These are phyloP conservation scores for Sibirionetta formosa DNA, from an alignment of 2,797 vertebrate genomes.

Conservation along the genomic window DNA sequence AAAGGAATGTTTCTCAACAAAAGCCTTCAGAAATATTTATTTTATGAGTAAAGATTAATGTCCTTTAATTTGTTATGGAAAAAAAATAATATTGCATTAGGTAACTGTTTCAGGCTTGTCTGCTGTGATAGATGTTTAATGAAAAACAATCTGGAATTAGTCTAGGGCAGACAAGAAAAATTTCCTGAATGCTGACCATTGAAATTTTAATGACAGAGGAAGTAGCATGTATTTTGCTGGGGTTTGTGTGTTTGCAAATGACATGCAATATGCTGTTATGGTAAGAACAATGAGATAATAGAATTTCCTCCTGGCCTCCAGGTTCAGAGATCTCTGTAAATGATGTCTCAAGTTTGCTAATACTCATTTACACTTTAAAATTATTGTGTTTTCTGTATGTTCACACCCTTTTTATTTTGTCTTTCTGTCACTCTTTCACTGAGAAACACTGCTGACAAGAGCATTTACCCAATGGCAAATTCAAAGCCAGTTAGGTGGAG, in stretches of 20 bases:
- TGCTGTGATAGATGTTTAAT: background rate
- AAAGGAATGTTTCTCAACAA: background rate
- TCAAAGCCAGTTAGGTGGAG: background rate
- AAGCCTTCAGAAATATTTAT: constrained; percentile 44
- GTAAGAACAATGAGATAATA: background rate
- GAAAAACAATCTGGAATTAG: constrained; percentile 10
- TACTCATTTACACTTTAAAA: background rate
- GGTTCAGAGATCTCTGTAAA: background rate
- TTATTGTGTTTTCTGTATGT: rapidly evolving
- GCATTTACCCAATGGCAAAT: rapidly evolving
- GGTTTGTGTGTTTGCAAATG: background rate
- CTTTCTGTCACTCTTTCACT: background rate
- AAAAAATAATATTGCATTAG: background rate
- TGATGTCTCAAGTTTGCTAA: background rate
- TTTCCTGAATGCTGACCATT: background rate
- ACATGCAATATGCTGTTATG: background rate
- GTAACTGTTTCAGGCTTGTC: constrained; percentile 1
- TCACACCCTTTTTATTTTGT: background rate
- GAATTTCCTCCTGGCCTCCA: background rate
- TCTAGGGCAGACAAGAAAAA: background rate
- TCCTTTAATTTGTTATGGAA: background rate
- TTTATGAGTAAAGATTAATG: constrained; percentile 49
- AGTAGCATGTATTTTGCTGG: background rate
- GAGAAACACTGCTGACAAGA: background rate
- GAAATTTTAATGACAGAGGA: background rate